Conservation (phyloP, 2,113 vertebrate species). For the Eonycteris spelaea region DNA sequence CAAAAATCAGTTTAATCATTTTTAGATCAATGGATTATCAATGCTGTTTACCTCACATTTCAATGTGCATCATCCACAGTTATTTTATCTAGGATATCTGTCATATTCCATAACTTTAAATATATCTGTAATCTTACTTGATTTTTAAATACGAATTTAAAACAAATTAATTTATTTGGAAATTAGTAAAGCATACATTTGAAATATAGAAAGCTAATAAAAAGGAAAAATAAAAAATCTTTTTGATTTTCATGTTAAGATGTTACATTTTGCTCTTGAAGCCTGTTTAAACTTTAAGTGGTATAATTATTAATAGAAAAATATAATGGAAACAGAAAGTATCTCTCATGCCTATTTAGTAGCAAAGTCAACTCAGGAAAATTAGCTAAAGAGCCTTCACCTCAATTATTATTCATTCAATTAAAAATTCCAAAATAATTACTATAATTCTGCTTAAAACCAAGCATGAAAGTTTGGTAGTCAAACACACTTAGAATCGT, state of each 20-base stretch:
- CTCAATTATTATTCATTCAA: conserved; percentile 72
- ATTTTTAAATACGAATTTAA: conserved; percentile 53
- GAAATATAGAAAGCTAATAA: conserved; percentile 53
- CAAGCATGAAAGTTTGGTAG: conserved; percentile 52
- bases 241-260: conserved; percentile 49
- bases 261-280: conserved; percentile 39
- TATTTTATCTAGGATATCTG: neutral
- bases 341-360: conserved; percentile 65
- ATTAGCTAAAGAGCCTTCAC: conserved; percentile 54
- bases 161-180: conserved; percentile 47
- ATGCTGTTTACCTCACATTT: conserved; percentile 7
- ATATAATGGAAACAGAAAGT: conserved; percentile 62
- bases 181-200: conserved; percentile 50
- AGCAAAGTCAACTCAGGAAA: conserved; percentile 57
- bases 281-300: conserved; percentile 48
- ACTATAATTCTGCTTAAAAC: conserved; percentile 62
- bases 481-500: conserved; percentile 50
- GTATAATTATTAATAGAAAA: conserved; percentile 64
- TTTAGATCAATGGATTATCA: conserved; percentile 21
- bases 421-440: conserved; percentile 73
- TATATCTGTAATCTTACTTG: neutral
- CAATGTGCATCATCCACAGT: neutral
- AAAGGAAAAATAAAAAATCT: conserved; percentile 27
- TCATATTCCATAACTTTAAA: neutral
- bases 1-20: conserved; percentile 30